A percentile compares a stretch with the other conserved stretches of the same genome.
Conservation (phyloP, 2,113 vertebrate species). For the Dendropsophus ebraccatus region DNA sequence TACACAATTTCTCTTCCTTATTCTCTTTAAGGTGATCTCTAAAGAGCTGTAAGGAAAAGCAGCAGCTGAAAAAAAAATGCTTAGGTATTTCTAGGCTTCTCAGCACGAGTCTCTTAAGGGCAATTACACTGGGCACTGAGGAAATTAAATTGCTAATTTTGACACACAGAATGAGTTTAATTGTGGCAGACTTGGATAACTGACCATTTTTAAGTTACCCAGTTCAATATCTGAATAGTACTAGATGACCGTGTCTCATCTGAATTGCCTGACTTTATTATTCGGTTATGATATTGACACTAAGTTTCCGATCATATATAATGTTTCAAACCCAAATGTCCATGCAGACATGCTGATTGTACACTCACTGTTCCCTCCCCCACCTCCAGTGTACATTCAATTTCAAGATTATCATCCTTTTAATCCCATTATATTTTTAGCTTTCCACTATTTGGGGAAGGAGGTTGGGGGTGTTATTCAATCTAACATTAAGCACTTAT, state of each 20-base stretch:
- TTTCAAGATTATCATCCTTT: too few species aligned
- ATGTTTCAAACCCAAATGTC: too few species aligned
- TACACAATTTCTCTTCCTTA: conserved; percentile 25
- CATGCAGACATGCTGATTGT: too few species aligned
- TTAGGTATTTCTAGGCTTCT: conserved; percentile 34
- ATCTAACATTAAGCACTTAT: too few species aligned
- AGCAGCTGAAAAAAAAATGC: neutral
- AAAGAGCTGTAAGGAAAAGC: conserved; percentile 23
- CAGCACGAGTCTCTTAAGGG: conserved; percentile 46
- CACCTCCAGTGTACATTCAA: too few species aligned
- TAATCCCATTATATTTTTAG: too few species aligned
- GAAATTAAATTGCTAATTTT: conserved; percentile 52
- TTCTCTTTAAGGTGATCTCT: conserved; percentile 35
- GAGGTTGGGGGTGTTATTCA: too few species aligned
- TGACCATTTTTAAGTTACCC: conserved; percentile 39
- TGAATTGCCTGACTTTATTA: neutral
- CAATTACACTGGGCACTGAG: conserved; percentile 51
- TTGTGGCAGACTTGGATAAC: conserved; percentile 43
- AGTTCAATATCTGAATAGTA: conserved; percentile 24
- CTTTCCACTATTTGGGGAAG: too few species aligned
- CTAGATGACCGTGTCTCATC: conserved; percentile 7
- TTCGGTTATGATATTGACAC: neutral
- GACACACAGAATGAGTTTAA: conserved; percentile 35
- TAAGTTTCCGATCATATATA: too few species aligned
- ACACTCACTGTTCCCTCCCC: too few species aligned